phyloP scores from a whole-genome alignment of 2,113 vertebrate species.

The Microcebus murinus region DNA sequence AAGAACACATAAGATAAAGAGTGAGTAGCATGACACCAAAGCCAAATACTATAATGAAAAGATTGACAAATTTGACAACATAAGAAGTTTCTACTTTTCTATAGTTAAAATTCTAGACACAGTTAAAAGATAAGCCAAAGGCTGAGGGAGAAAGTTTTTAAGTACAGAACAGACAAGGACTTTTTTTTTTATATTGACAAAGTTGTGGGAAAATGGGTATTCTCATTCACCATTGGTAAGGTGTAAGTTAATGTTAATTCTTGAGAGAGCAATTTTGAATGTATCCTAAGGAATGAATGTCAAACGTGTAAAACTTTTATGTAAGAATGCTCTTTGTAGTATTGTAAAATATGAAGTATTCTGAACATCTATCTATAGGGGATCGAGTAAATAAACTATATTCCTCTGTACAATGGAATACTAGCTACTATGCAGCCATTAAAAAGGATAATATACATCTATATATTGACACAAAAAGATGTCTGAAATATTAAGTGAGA shows the following conservation, averaged over 20 bases:
- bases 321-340: not conserved
- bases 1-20: not conserved
- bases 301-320: slow-evolving; percentile 4
- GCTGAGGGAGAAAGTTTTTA: not conserved
- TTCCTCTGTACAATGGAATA: not conserved
- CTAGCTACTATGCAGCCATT: not conserved
- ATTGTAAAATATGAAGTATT: slow-evolving; percentile 39
- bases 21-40: not conserved
- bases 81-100: not conserved
- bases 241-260: slow-evolving; percentile 5
- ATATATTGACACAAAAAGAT: not conserved
- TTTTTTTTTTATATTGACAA: not conserved
- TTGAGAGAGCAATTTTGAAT: slow-evolving; percentile 18
- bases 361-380: not conserved
- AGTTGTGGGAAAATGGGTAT: not conserved
- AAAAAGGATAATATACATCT: not conserved
- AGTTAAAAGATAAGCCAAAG: not conserved
- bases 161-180: not conserved
- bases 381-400: not conserved
- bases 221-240: not conserved
- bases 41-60: not conserved
- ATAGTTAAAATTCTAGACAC: not conserved
- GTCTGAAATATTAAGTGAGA: slow-evolving; percentile 31
- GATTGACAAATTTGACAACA: not conserved
- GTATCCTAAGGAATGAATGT: not conserved